phyloP scores from a whole-genome alignment of 2,797 vertebrate genomes.

The Crenuchus spilurus region DNA sequence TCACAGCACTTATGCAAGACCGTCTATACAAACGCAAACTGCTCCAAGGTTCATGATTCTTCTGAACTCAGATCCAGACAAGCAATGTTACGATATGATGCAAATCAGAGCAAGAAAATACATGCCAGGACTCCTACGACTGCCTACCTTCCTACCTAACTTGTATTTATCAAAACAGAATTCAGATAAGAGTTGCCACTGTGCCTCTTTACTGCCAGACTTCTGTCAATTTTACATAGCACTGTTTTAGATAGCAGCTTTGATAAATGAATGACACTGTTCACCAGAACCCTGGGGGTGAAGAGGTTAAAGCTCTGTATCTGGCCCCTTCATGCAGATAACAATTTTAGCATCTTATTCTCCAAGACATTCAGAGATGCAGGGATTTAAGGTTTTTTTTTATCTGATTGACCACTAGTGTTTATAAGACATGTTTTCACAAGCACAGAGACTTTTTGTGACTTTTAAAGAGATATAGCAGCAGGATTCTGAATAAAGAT shows the following conservation, averaged over 20 bases:
- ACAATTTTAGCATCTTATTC: neutral
- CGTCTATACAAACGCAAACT: constrained; percentile 17
- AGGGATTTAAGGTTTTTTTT: neutral
- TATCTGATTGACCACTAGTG: neutral
- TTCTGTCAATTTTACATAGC: neutral
- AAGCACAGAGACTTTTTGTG: neutral
- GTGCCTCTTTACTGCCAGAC: neutral
- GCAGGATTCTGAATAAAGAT: too few species aligned
- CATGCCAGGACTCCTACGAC: constrained; percentile 37
- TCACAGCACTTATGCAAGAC: neutral
- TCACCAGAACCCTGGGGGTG: neutral
- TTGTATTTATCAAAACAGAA: constrained; percentile 2
- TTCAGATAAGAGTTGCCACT: neutral
- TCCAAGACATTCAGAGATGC: neutral
- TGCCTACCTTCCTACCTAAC: neutral
- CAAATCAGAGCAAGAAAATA: constrained; percentile 51
- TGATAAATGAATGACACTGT: neutral
- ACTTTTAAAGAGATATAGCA: too few species aligned
- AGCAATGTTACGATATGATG: constrained; percentile 40
- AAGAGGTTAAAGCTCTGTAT: neutral
- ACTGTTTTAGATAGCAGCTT: neutral
- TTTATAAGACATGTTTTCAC: neutral
- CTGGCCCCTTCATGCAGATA: neutral
- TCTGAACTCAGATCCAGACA: constrained; percentile 26
- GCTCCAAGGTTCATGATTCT: neutral